Percentiles rank a stretch among this genome's conserved stretches.
Evolutionary conservation across 1,140 invertebrate species (phyloP).

Genomic region (Drosophila auraria): DNA sequence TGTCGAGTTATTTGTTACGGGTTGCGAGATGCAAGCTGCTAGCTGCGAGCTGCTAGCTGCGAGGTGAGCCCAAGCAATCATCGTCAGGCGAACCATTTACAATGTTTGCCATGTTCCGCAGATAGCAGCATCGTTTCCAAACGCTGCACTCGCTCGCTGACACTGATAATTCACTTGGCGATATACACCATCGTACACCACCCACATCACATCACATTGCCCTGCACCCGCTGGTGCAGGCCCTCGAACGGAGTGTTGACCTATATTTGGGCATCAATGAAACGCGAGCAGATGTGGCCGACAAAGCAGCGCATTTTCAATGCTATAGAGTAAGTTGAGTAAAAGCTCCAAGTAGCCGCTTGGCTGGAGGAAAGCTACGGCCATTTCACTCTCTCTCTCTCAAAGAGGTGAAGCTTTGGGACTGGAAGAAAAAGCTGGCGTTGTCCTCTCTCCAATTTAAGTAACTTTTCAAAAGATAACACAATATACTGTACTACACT

Average conservation of each 20-base stretch:
- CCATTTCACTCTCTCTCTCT: not conserved
- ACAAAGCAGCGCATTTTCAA: slow-evolving; percentile 35
- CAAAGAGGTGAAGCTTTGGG: slow-evolving; percentile 26
- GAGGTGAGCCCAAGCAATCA: slow-evolving; percentile 40
- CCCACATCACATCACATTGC: not conserved
- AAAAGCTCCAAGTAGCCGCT: slow-evolving; percentile 53
- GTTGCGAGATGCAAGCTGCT: slow-evolving; percentile 5
- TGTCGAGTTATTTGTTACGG: slow-evolving; percentile 44
- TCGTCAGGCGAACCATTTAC: slow-evolving; percentile 47
- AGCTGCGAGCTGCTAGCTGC: slow-evolving; percentile 9
- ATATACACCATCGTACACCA: slow-evolving; percentile 11
- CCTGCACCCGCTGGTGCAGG: not conserved
- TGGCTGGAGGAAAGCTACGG: slow-evolving; percentile 43
- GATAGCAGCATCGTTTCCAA: slow-evolving; percentile 55
- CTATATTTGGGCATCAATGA: slow-evolving; percentile 85
- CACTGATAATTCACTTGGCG: slow-evolving; percentile 65
- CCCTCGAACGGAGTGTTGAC: slow-evolving; percentile 71
- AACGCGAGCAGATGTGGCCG: slow-evolving; percentile 52
- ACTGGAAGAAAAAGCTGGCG: slow-evolving; percentile 62
- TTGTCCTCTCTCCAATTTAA: slow-evolving; percentile 2
- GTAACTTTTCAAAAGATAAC: slow-evolving; percentile 8
- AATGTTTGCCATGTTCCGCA: slow-evolving; percentile 55
- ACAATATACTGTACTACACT: not conserved
- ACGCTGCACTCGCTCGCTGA: slow-evolving; percentile 24
- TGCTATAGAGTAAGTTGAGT: slow-evolving; percentile 53